Base-by-base conservation (phyloP, 2,113 vertebrate species). In the Hippolais icterina region DNA sequence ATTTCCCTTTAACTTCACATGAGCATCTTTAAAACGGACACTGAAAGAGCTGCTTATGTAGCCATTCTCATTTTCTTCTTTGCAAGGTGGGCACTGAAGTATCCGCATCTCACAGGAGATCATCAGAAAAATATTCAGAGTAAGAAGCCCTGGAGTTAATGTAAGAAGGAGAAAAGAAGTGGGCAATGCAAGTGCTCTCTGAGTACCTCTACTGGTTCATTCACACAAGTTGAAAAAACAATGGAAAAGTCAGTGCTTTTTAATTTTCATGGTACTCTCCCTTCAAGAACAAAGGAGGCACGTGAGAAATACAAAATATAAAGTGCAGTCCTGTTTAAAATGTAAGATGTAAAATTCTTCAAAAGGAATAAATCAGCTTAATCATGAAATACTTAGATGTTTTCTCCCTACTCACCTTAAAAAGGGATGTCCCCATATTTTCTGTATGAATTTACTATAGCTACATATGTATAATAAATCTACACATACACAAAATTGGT, bases 401-500 rank as follows among this genome's bases (percentile, higher is more conserved):
- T 80, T 78, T 87, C 68, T 84, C 83, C 63, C 68, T 17, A 61
- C 60, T 8, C 61, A 83, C 46, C 74, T 91, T 86, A 66, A 91
- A 89, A 93, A 83, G 28, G 64, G 27, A 95, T 21, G 44, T 82
- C 80, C 64, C 44, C 70, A 14, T 89, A 83, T 97, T 97, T 98
- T 97, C 95, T 97, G 76, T 72, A 91, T 76, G 64, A 94, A 93
- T 91, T 97, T 93, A 96, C 86, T 96, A 96, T 42, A 72, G 86
- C 92, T 82, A 96, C 50, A 35, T 49, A 89, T 23, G 54, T 57
- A 70, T 28, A 74, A 70, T 28, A 74, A 46, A 91, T 35, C 37
- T 20, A 91, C 6, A 53, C 23, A 70, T 7, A 94, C 27, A 85
- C 53, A 63, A 41, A 98, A 96, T 98, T 97, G 98, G 98, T 98